phyloP scores from a whole-genome alignment of 2,797 vertebrate genomes.

The Diceros bicornis region DNA sequence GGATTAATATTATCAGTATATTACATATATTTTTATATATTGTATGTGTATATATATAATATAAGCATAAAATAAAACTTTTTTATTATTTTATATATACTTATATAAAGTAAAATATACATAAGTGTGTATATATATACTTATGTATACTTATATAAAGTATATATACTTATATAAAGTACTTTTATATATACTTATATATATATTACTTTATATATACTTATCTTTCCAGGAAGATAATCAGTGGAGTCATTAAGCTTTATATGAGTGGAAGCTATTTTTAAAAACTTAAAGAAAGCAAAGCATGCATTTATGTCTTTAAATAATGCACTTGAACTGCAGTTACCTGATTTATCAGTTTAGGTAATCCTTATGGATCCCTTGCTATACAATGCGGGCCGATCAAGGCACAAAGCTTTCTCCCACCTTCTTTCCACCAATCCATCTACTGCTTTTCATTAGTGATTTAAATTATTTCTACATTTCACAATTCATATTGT shows the following conservation, averaged over 20 bases:
- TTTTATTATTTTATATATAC: not conserved
- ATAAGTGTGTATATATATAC: not conserved
- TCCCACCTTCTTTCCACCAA: not conserved
- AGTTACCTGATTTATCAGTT: conserved; percentile 21
- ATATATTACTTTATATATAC: no score
- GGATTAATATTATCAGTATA: not conserved
- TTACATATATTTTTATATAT: not conserved
- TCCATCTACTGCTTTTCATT: not conserved
- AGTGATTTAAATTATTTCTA: conserved; percentile 14
- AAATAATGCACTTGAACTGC: not conserved
- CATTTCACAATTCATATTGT: not conserved
- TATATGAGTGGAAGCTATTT: not conserved
- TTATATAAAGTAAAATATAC: not conserved
- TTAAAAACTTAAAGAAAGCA: not conserved
- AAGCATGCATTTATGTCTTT: not conserved
- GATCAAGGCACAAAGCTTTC: not conserved
- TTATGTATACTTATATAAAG: not conserved
- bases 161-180: not conserved
- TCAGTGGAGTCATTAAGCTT: not conserved
- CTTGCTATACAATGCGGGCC: not conserved
- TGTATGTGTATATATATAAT: not conserved
- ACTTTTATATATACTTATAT: not conserved
- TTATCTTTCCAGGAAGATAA: not conserved
- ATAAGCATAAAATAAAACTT: not conserved
- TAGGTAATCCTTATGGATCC: not conserved